A percentile compares a stretch with the other conserved stretches of the same genome.
These are phyloP conservation scores for Eclectus roratus DNA, from an alignment of 2,113 vertebrate genomes.

Conservation along the genomic window DNA sequence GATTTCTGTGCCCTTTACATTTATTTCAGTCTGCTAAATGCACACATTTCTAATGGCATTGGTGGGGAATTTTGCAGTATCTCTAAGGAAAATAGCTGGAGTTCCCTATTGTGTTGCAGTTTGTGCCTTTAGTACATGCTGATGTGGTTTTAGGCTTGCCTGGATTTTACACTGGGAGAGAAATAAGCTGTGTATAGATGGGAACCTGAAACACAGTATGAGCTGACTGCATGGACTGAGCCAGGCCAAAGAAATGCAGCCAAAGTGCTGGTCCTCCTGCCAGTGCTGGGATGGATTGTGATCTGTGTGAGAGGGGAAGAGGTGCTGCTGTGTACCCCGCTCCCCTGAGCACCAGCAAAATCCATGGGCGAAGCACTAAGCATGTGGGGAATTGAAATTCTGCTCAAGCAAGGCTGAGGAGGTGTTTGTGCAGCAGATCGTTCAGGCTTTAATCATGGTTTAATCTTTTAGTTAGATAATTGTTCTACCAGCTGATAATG, in stretches of 20 bases:
- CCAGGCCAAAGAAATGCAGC: not conserved
- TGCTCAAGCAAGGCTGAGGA: not conserved
- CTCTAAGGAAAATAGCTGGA: not conserved
- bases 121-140: not conserved
- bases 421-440: constrained; percentile 26
- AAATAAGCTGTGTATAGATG: not conserved
- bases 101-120: not conserved
- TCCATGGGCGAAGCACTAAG: not conserved
- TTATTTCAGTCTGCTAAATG: not conserved
- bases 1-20: not conserved
- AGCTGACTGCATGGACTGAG: not conserved
- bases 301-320: not conserved
- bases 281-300: accelerated
- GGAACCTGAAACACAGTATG: not conserved
- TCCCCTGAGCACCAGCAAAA: not conserved
- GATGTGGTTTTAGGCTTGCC: not conserved
- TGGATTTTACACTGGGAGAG: not conserved
- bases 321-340: not conserved
- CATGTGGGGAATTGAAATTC: not conserved
- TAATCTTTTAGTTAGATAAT: constrained; percentile 55
- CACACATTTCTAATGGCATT: not conserved
- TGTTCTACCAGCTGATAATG: constrained; percentile 29
- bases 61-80: not conserved
- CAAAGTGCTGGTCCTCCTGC: not conserved
- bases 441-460: constrained; percentile 42